Evolutionary conservation across 2,888 invertebrate species (phyloP), one percentile per base, ranked within the genome.

Genomic region (Geophilus truncorum): DNA sequence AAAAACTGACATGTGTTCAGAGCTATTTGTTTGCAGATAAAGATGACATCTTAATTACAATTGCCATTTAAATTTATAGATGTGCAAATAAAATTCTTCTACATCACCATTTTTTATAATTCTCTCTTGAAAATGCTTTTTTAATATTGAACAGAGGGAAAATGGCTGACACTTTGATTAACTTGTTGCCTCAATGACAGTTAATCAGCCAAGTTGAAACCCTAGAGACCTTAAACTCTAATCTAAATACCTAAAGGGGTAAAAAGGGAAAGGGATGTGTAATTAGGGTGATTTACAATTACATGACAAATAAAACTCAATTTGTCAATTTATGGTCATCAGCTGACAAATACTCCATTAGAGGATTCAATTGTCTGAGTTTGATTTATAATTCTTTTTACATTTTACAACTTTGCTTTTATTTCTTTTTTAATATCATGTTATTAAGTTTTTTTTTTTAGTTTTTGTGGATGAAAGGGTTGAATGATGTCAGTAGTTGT

Each of bases 221-320:
- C 70, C 70, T 12, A 12, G 70, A 23, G 70, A 70, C 15, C 18
- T 62, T 62, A 12, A 15, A 28, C 12, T 28, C 70, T 70, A 70
- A 70, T 70, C 70, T 70, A 70, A 70, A 70, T 23, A 70, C 70
- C 70, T 70, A 70, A 70, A 70, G 70, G 70, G 70, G 70, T 70
- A 70, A 70, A 70, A 70, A 70, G 57, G 57, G 57, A 62, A 62
- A 6, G 70, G 70, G 70, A 70, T 70, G 70, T 70, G 70, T 70
- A 70, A 70, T 70, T 70, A 70, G 70, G 28, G 70, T 70, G 70
- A 70, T 70, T 70, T 70, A 70, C 70, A 70, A 70, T 70, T 70
- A 70, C 70, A 70, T 70, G 70, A 70, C 70, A 70, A 70, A 70
- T 70, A 70, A 70, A 70, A 70, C 70, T 70, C 70, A 70, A 70